Evolutionary conservation across 2,888 invertebrate genomes (phyloP), one percentile per base, ranked within the genome.

Genomic region (Macrosiphum euphorbiae): DNA sequence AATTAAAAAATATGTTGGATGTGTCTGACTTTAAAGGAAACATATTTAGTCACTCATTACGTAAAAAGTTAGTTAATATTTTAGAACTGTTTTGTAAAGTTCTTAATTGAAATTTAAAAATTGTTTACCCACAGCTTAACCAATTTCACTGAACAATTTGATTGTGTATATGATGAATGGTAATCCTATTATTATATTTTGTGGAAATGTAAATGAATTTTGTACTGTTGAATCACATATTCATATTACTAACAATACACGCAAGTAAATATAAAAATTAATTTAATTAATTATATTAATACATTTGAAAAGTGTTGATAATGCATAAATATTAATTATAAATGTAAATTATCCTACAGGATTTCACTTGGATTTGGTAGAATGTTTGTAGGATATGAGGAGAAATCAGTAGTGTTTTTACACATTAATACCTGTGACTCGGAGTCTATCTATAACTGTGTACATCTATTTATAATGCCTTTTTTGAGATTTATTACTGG

Each of bases 381-480:
- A 24, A 24, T 90, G 7, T n/a, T 55, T 5, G 20, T 55, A 55
- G 55, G 55, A 50, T 2, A 0, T 1, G 3, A 86, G 0, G n/a
- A n/a, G 4, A 67, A 90, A 52, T 28, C 8, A 26, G 20, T 67
- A n/a, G 24, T 61, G 28, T 50, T 90, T 50, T 94, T 94, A 3
- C 41, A 67, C 50, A 86, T 67, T 44, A 41, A 4, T 41, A 86
- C 10, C 3, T n/a, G 3, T 20, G 41, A 90, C 11, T 41, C 24
- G 4, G 61, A 94, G 41, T 47, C 41, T 16, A 41, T 90, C 3
- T 58, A 86, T 86, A 86, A 61, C 16, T 61, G 55, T 52, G 58
- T 41, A 50, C 89, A 94, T 90, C 24, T 90, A 52, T 94, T 86
- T 52, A 58, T 94, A 67, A 24, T 94, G 28, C 94, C 94, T 1